Base-by-base conservation (phyloP, 2,797 vertebrate genomes). In the Paguma larvata region DNA sequence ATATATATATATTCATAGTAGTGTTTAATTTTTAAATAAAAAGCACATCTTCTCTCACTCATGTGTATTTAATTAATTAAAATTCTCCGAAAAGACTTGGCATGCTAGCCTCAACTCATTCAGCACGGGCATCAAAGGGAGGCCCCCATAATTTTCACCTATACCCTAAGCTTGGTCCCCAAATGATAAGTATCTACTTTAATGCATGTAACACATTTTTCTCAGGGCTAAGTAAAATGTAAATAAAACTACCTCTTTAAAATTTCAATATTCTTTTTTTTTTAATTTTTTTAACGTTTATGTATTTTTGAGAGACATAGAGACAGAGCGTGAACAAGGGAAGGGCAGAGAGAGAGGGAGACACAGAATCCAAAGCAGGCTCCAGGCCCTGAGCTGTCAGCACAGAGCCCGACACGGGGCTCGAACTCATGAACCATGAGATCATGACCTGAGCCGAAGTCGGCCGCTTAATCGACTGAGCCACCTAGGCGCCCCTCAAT, bases 31-130 rank as follows among this genome's bases (percentile, higher is more conserved):
- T 97, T 97, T 77, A 15, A 21, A 92, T 86, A 13, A 72, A 95
- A 93, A 91, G 12, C 15, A 44, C 4, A 19, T 21, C 19, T 88
- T 78, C 72, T 93, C 15, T 3, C 11, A 75, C 87, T 46, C 78
- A 73, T 89, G 97, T 97, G 96, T 94, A 62, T 72, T 94, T 41
- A 77, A 48, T 93, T 72, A 83, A 32, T 92, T 89, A 77, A 84
- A 77, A 48, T 62, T 96, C 7, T 89, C 78, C 84, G 23, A 84
- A 95, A 86, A 85, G 7, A 10, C 16, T 88, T 73, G 21, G 14
- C 8, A 32, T 68, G 44, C 18, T 44, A 77, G 51, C 56, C 25
- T 90, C 11, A 63, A 15, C 10, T 85, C 18, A 19, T 21, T 86
- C 48, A 62, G 25, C 72, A 38, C 19, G 5, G 1, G 5, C 65